Evolutionary conservation across 2,797 vertebrate species (phyloP), one percentile per base, ranked within the genome.

Genomic region (Sylvilagus floridanus): DNA sequence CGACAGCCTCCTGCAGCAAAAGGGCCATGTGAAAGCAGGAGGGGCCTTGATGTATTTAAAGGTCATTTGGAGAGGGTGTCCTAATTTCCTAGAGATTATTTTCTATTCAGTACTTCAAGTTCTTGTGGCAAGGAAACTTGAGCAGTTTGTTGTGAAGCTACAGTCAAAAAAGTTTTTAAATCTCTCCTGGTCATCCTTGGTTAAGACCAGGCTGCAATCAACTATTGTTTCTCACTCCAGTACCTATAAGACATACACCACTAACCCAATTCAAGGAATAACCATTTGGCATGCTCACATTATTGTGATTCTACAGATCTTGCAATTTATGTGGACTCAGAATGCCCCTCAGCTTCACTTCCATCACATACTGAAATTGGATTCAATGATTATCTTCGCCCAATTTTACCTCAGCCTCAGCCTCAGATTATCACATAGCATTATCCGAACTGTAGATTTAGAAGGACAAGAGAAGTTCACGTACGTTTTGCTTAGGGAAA

Each of bases 301-400:
- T 42, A 42, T 32, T 26, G 13, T 73, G 65, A 68, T 78, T n/a
- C 50, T 66, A 81, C 66, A 73, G 12, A 84, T 54, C 7, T 28
- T 87, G 13, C 57, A 89, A 14, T 77, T 82, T 87, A 62, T 54
- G 69, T 35, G n/a, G 37, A 66, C 4, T 62, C 30, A 57, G 22
- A 60, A 10, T 79, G 86, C 1, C 35, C 35, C 26, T 69, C 11
- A 24, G 22, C 19, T 75, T 84, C 35, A 42, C 66, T 62, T 88
- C 35, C 26, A 68, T 73, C 52, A 90, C 83, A 47, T 68, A 62
- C 21, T 82, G 30, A 17, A 68, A 85, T 83, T 66, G 32, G 32
- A 35, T 37, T 84, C 24, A 26, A 75, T 84, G 81, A 75, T 78
- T 79, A 89, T 89, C 88, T 79, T 92, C n/a, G 19, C 57, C 26